Evolutionary conservation across 2,113 vertebrate genomes (phyloP), one percentile per base, ranked within the genome.

Genomic region (Otocyon megalotis): DNA sequence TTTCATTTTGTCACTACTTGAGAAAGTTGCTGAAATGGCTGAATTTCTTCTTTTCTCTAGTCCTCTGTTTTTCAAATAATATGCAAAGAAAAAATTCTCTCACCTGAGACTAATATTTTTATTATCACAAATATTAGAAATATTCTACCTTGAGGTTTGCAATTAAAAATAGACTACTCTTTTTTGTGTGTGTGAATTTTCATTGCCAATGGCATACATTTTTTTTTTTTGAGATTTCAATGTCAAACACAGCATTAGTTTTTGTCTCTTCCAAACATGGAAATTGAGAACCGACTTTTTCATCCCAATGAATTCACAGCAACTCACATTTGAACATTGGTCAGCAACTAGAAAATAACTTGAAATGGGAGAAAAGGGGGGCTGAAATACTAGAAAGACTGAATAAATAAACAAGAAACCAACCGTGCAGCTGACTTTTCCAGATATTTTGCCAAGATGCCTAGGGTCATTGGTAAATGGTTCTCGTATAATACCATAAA

Each of bases 321-420:
- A 32, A 88, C 48, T 86, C 81, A 94, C 11, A 65, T 67, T 62
- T 88, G 60, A n/a, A 11, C 32, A 43, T 74, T 93, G 63, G n/a
- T 80, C 54, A 94, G 53, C 1, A 17, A 81, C 62, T 88, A 74
- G 69, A 94, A 96, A 97, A 96, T 71, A 95, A 48, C 54, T 88
- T 95, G 72, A 71, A 30, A 88, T 26, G 48, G 9, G 5, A 19
- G 35, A 77, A 95, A 93, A 72, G 88, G 16, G 14, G 28, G 20
- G 62, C 26, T 91, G 16, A 96, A 96, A 94, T 83, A 71, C 86
- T 96, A 95, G 93, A 91, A 97, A 93, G 28, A 84, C 62, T 76
- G 26, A 91, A 90, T 76, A 96, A 96, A 95, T 80, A 96, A 95
- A 60, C 15, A 96, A 91, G 32, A 95, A 96, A 60, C 37, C 54